Base-by-base conservation (phyloP, 2,113 vertebrate species). In the Enhydra lutris region DNA sequence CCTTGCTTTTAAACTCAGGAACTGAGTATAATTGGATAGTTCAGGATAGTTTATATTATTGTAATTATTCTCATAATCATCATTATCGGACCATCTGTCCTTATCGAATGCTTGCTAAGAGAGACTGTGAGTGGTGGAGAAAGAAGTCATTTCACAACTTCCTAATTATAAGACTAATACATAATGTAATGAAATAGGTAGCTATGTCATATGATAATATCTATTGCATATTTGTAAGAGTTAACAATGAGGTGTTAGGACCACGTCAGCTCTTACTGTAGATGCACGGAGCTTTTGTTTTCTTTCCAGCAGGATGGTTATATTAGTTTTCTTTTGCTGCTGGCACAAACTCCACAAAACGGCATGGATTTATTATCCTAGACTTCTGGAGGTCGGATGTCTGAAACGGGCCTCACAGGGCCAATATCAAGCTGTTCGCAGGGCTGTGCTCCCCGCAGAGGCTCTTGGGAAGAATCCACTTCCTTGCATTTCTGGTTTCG, bases 201-300 rank as follows among this genome's bases (percentile, higher is more conserved):
- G 42, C 59, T 39, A 0, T 6, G 3, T 29, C 26, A 1, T 23
- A 0, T 29, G 7, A 13, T 31, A 52, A 3, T 15, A 10, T 18
- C 42, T 52, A 0, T 24, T 39, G 42, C 18, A 9, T 63, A 4
- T 69, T 55, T 29, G 4, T 39, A 17, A 61, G 26, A 12, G 4
- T 78, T 47, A 31, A 29, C 5, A 17, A 7, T 26, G 36, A 57
- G n/a, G n/a, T 45, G 1, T n/a, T 10, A 17, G 78, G 61, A 8
- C 15, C 8, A 15, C 45, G 71, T 84, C 4, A 65, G 42, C 82
- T 47, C 0, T 4, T 34, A 45, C 36, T 61, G 74, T 59, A 78
- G 92, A 76, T 11, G 24, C 0, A 11, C 1, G 71, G 61, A 39
- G 11, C 17, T 42, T 55, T 88, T 21, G 7, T 61, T 79, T 63